phyloP scores from a whole-genome alignment of 1,140 invertebrate species.

The Zaprionus lachaisei region DNA sequence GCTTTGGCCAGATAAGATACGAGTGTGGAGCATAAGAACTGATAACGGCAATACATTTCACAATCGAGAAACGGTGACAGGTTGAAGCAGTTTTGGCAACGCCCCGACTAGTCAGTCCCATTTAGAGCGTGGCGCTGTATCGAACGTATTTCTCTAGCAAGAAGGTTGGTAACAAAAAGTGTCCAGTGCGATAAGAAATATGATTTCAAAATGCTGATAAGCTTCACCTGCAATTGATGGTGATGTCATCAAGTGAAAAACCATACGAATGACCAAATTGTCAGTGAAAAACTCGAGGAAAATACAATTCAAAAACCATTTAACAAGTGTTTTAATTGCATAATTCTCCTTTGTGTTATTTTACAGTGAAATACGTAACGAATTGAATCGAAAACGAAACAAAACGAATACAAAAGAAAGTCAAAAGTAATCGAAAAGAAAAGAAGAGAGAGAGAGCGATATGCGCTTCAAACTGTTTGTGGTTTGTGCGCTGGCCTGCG shows the following conservation, averaged over 20 bases:
- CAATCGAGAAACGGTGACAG: slow-evolving; percentile 68
- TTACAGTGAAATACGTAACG: slow-evolving; percentile 54
- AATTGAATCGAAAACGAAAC: slow-evolving; percentile 39
- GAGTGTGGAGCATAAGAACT: slow-evolving; percentile 53
- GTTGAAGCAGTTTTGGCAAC: slow-evolving; percentile 71
- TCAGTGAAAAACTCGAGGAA: slow-evolving; percentile 26
- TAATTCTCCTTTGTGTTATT: slow-evolving; percentile 46
- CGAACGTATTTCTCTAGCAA: slow-evolving; percentile 76
- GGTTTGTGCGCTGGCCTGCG: slow-evolving; percentile 75
- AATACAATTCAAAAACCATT: slow-evolving; percentile 24
- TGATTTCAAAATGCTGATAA: slow-evolving; percentile 48
- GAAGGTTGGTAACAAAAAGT: slow-evolving; percentile 55
- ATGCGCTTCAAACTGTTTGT: slow-evolving; percentile 83
- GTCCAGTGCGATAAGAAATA: slow-evolving; percentile 38
- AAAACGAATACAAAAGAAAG: slow-evolving; percentile 60
- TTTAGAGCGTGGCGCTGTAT: slow-evolving; percentile 67
- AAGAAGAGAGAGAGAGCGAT: slow-evolving; percentile 58
- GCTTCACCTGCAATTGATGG: slow-evolving; percentile 29
- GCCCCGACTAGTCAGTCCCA: slow-evolving; percentile 76
- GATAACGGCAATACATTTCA: slow-evolving; percentile 66
- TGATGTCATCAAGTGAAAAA: slow-evolving; percentile 76
- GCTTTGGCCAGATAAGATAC: slow-evolving; percentile 67
- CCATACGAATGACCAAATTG: slow-evolving; percentile 11
- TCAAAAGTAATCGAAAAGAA: slow-evolving; percentile 34
- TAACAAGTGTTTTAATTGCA: slow-evolving; percentile 41